These are phyloP conservation scores for Diloba caeruleocephala DNA, from an alignment of 2,888 invertebrate genomes.

Conservation along the genomic window DNA sequence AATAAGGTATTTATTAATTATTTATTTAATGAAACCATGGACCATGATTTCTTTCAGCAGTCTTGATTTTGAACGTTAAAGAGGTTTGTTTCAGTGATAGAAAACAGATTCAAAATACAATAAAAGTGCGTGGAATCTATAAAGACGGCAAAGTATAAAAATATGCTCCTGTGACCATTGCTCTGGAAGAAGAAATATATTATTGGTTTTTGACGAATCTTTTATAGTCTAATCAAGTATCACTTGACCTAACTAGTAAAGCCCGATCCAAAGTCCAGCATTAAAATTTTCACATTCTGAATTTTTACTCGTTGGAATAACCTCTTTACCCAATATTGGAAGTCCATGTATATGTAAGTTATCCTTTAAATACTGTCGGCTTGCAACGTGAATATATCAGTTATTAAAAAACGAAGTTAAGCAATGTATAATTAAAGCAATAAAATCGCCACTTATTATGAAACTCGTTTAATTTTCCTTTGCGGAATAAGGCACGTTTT, in stretches of 20 bases:
- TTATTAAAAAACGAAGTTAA: too few species aligned
- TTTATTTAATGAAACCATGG: too few species aligned
- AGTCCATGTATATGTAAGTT: too few species aligned
- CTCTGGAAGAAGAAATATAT: neutral
- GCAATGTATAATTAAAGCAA: too few species aligned
- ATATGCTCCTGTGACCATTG: neutral
- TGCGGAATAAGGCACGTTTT: too few species aligned
- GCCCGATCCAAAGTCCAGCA: neutral
- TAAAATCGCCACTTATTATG: too few species aligned
- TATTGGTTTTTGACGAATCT: conserved; percentile 3
- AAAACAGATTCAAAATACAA: too few species aligned
- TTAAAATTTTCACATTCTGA: neutral
- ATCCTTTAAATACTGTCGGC: too few species aligned
- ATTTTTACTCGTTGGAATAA: neutral
- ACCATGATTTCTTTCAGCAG: neutral
- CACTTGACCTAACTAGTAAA: neutral
- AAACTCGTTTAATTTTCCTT: too few species aligned
- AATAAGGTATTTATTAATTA: too few species aligned
- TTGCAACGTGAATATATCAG: too few species aligned
- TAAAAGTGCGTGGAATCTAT: neutral
- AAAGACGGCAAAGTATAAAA: neutral
- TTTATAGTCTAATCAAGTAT: conserved; percentile 1
- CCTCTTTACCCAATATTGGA: neutral
- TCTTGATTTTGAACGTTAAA: too few species aligned
- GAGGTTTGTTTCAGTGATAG: neutral